Evolutionary conservation across 1,140 invertebrate genomes (phyloP).

Genomic region (Megalonaias nervosa): DNA sequence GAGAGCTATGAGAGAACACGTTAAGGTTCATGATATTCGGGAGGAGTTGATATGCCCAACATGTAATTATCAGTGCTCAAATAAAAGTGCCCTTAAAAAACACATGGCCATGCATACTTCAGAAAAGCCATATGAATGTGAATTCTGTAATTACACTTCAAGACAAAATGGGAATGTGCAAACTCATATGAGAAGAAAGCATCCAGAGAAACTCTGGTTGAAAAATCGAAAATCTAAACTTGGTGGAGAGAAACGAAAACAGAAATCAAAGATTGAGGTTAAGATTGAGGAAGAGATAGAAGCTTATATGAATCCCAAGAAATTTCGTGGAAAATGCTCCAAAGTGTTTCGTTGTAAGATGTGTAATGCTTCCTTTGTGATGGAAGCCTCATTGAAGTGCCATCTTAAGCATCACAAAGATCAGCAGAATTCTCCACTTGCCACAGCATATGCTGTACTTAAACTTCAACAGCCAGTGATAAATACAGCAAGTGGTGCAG

Average conservation of each 20-base stretch:
- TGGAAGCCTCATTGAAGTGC: conserved; percentile 66
- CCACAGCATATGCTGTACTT: conserved; percentile 51
- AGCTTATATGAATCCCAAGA: conserved; percentile 18
- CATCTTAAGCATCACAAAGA: conserved; percentile 64
- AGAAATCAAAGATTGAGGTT: too few species aligned
- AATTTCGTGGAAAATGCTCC: conserved; percentile 44
- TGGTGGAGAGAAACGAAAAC: too few species aligned
- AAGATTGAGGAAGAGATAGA: background rate
- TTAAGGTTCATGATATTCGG: conserved; percentile 50
- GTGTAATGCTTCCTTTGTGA: conserved; percentile 66
- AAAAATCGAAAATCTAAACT: conserved; percentile 6
- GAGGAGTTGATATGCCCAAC: conserved; percentile 40
- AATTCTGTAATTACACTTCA: conserved; percentile 65
- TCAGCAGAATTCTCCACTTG: conserved; percentile 30
- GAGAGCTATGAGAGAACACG: conserved; percentile 52
- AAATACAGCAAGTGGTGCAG: background rate
- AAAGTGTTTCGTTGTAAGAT: conserved; percentile 56
- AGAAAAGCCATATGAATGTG: conserved; percentile 68
- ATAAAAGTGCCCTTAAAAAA: conserved; percentile 55
- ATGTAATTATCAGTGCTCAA: conserved; percentile 53
- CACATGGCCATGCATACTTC: conserved; percentile 72
- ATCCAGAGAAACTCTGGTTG: conserved; percentile 45
- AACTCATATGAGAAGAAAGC: conserved; percentile 54
- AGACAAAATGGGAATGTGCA: conserved; percentile 58
- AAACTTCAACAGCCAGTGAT: conserved; percentile 42